Base-by-base conservation (phyloP, 2,888 invertebrate genomes). In the Augiades crinisus region DNA sequence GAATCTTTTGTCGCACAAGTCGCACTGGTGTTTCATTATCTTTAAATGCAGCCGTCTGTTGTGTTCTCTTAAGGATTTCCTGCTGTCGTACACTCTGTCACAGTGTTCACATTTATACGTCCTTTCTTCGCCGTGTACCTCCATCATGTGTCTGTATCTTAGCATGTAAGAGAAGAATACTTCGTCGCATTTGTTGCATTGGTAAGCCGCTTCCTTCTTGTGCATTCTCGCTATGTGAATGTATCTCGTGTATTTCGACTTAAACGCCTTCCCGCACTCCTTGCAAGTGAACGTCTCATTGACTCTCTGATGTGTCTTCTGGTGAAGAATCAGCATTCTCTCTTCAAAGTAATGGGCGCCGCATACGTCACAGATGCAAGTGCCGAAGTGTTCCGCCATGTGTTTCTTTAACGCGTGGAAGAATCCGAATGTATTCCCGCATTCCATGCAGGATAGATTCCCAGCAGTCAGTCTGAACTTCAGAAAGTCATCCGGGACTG, bases 1-100 rank as follows among this genome's bases (percentile, higher is more conserved):
- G 58, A 91, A 92, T 4, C 89, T 77, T 52, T 90, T 87, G 2
- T 90, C 88, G 33, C 92, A 92, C 43, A 89, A 58, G 46, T 90
- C 89, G 55, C 92, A 92, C 45, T 89, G 84, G 33, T 91, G 91
- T 41, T 79, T 77, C 2, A 86, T 79, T 3, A 86, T 76, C 57
- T 85, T 82, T 27, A 86, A 62, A 58, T 86, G 86, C 10, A 70
- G 72, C 12, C 87, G 49, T 2, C 85, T 62, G 5, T 78, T 80
- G 34, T 91, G 90, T 46, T 88, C 83, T 0, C 83, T 57, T 0
- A 89, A 53, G 0, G 87, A 82, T 37, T 85, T 86, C 27, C 85
- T 58, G 4, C 82, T 79, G 30, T 86, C 81, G n/a, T 88, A 90
- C 0, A 73, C 72, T 1, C 81, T 65, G 12, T 82, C 82, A 12